Evolutionary conservation across 2,113 vertebrate genomes (phyloP), one percentile per base, ranked within the genome.

Genomic region (Rana temporaria): DNA sequence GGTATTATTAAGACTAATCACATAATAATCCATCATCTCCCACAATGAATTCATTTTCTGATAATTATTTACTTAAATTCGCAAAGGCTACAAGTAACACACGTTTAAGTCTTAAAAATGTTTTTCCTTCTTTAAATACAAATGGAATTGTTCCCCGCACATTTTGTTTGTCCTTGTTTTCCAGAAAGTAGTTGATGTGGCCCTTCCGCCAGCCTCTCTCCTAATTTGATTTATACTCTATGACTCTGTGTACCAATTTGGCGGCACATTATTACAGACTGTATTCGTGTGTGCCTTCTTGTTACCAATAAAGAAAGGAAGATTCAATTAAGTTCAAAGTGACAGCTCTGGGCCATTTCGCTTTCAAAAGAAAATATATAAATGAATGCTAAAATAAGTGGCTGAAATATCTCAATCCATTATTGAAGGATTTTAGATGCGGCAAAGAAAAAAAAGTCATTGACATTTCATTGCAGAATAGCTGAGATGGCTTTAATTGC

Each of bases 121-220:
- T 63, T 63, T 24, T 8, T 38, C 26, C 42, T 60, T n/a, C 20
- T 19, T 16, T 34, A 34, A 48, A 14, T 8, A 48, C 42, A 48
- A 14, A 8, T 2, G 30, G 30, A 52, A 42, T 52, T 60, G 78
- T 69, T 67, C 62, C 22, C 56, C 18, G 66, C 9, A 18, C 67
- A 71, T 80, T n/a, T 52, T 79, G 34, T 80, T 71, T 80, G 78
- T 80, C 56, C 71, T 71, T 80, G 78, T 80, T 34, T 71, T 70
- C 14, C 38, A 71, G 57, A 60, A 80, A 80, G 66, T 48, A 55
- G 78, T 55, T 71, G 66, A 62, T 55, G 62, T 56, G 48, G 55
- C n/a, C 56, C 19, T 80, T 80, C 30, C 24, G 8, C 66, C 42
- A 48, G 15, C 56, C 24, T 59, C 59, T 80, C 34, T 71, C 38